A percentile compares a stretch with the other conserved stretches of the same genome.
phyloP scores from a whole-genome alignment of 2,113 vertebrate species.

The Nycticorax nycticorax region DNA sequence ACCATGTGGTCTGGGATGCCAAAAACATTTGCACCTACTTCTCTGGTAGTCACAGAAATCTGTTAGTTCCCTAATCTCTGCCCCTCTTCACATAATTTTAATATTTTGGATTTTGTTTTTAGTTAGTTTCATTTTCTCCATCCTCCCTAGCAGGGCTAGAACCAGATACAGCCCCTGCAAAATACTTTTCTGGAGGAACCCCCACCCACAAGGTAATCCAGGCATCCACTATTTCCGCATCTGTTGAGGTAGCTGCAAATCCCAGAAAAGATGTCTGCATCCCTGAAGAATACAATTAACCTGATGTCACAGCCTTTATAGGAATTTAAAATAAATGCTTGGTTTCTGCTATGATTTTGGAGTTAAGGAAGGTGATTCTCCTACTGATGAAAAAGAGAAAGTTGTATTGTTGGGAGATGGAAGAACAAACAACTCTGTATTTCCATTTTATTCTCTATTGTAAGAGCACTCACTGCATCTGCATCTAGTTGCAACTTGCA shows the following conservation, averaged over 20 bases:
- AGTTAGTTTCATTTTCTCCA: background rate
- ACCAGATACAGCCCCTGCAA: background rate
- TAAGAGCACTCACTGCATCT: slow-evolving; percentile 20
- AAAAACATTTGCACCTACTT: background rate
- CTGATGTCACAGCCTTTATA: background rate
- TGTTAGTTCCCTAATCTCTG: background rate
- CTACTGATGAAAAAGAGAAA: background rate
- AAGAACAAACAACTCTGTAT: slow-evolving; percentile 17
- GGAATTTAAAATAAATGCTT: slow-evolving; percentile 12
- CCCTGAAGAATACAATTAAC: background rate
- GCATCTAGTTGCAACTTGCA: slow-evolving; percentile 43
- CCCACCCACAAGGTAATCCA: background rate
- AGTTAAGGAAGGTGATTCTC: background rate
- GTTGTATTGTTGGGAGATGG: background rate
- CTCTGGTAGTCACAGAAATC: background rate
- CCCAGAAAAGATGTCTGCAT: background rate
- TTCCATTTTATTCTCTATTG: slow-evolving; percentile 11
- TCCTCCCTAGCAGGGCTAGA: background rate
- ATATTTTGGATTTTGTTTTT: background rate
- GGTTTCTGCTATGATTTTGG: background rate
- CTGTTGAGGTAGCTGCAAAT: background rate
- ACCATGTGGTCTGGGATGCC: background rate
- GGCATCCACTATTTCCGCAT: background rate
- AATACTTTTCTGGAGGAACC: background rate
- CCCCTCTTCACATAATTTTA: background rate